Base-by-base conservation (phyloP, 2,888 invertebrate species). In the Cremastobaeus sp. region DNA sequence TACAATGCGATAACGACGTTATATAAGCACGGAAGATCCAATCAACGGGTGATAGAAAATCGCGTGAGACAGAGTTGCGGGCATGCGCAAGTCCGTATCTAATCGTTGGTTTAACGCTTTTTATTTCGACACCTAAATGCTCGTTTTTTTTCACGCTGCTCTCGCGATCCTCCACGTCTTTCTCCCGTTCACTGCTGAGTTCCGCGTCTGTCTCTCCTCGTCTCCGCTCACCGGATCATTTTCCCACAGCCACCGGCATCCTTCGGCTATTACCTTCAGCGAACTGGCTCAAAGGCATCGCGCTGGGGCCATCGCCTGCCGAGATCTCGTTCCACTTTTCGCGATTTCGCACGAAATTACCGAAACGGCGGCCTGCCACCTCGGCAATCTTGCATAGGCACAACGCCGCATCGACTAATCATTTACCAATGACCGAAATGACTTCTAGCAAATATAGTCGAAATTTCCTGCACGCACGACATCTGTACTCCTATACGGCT, bases 61-160 rank as follows among this genome's bases (percentile, higher is more conserved):
- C 47, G 12, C 54, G 39, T 21, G 52, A 54, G 72, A 77, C 78
- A 71, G 76, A 69, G 78, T 80, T 80, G 82, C 82, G 82, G 79
- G 83, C 84, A 84, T 84, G 85, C 83, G 84, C 84, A 81, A 84
- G 82, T 80, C 84, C 84, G 82, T 84, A 82, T 84, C 86, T 87
- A 87, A 87, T 87, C 86, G 83, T 76, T 80, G 80, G 83, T 85
- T 85, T 86, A 83, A 86, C 86, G 85, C 86, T 87, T 87, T 86
- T 87, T 87, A 83, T 83, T 77, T 79, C 74, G 73, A 69, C 72
- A 72, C 76, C 81, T 78, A 77, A 79, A 79, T 71, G 60, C 74
- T 76, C 78, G 79, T 3, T 45, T 57, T 81, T 78, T 74, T 70
- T 66, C 18, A 9, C 41, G 32, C 54, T 62, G 55, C 73, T 76